Base-by-base conservation (phyloP, 2,113 vertebrate genomes). In the Myrmecophaga tridactyla region DNA sequence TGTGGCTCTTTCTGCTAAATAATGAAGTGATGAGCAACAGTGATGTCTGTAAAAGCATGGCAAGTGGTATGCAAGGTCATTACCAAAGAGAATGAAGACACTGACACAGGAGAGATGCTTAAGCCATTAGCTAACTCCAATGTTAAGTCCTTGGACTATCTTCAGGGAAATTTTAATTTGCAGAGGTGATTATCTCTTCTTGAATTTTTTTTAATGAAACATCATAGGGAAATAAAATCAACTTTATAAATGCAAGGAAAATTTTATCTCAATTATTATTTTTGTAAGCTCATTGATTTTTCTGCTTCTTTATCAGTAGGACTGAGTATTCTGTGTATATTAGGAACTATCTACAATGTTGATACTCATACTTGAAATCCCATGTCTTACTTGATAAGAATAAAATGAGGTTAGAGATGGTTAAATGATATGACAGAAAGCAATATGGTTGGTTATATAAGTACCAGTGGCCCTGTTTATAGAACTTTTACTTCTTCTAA, bases 41-140 rank as follows among this genome's bases (percentile, higher is more conserved):
- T 2, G 11, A 21, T 5, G 6, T 3, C 15, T 3, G 15, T 2
- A 6, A 21, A n/a, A 1, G 3, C 20, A 23, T 23, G 14, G 34
- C 1, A 34, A 39, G 20, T 3, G 51, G 25, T n/a, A 27, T 6
- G 18, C 17, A 41, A 81, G 34, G 21, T 27, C 6, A 25, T 13
- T 51, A 51, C 14, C 31, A 14, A 83, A 39, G 29, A 1, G 36
- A 21, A 36, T 5, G 2, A 60, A 72, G 25, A 29, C 67, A 14
- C 56, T 7, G 51, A 77, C 80, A 7, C n/a, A 69, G 27, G 43
- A 89, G 72, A 67, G 11, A 90, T 13, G 12, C 0, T 41, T 34
- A 76, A 18, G 9, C 25, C 34, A 67, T 62, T 80, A 25, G 34
- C 17, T 27, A 69, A 69, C 0, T 65, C 58, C 41, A 9, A 6